These are phyloP conservation scores for Adelphocoris suturalis DNA, from an alignment of 2,888 invertebrate species.

Conservation along the genomic window DNA sequence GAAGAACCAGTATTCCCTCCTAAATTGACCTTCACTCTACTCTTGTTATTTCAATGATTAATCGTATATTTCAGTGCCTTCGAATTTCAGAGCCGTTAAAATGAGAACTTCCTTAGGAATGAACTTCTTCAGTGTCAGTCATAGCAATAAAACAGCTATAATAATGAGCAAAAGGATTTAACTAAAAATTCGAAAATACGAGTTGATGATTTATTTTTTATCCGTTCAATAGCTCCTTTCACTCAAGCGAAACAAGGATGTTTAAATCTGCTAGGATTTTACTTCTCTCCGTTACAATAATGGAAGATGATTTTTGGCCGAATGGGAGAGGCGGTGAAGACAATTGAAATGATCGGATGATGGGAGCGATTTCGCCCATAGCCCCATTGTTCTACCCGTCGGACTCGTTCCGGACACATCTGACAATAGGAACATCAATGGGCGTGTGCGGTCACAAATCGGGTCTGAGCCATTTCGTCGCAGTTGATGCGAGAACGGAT, in stretches of 20 bases:
- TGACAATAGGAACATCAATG: conserved; percentile 24
- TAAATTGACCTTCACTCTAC: no score
- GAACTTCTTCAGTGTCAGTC: no score
- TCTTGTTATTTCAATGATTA: no score
- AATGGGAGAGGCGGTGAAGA: conserved; percentile 45
- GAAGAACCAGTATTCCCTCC: no score
- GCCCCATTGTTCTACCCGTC: conserved; percentile 32
- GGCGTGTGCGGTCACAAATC: conserved; percentile 46
- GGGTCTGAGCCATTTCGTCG: neutral
- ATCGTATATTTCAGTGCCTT: no score
- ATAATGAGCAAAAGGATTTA: no score
- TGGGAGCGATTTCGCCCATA: conserved; percentile 43
- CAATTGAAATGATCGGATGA: conserved; percentile 53
- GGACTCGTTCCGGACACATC: conserved; percentile 29
- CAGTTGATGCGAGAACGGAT: conserved; percentile 1
- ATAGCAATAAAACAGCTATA: no score
- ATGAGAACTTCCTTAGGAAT: no score
- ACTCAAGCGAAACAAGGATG: neutral
- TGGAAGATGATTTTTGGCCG: conserved; percentile 6
- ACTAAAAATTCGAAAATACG: neutral
- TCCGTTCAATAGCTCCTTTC: neutral
- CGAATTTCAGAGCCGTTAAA: no score
- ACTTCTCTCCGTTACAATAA: conserved; percentile 2
- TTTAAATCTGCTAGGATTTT: neutral
- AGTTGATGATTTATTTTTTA: neutral